Evolutionary conservation across 2,113 vertebrate genomes (phyloP).

Genomic region (Coracopsis vasa): DNA sequence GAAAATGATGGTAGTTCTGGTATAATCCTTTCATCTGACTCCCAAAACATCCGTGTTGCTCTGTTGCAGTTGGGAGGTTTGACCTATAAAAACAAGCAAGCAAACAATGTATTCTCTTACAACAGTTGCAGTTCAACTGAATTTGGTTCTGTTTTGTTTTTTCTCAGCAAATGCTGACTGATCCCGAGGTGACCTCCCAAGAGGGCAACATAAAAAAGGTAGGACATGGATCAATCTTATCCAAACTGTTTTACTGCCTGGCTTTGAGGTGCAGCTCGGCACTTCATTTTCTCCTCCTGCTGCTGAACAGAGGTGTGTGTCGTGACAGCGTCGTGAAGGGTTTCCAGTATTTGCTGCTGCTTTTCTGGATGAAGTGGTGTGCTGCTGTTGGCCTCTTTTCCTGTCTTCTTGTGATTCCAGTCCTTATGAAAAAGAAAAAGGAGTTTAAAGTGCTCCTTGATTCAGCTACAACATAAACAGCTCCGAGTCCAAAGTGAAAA

Average conservation of each 20-base stretch:
- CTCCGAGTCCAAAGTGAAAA: neutral
- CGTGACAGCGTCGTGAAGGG: fast-evolving
- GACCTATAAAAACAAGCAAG: neutral
- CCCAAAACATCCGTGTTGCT: fast-evolving
- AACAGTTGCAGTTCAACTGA: neutral
- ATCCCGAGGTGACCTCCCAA: conserved; percentile 82
- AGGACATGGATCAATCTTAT: conserved; percentile 38
- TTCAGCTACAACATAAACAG: neutral
- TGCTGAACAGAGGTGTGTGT: neutral
- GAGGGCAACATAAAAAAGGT: conserved; percentile 94
- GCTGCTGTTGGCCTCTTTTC: neutral
- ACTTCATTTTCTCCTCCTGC: neutral
- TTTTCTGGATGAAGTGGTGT: neutral
- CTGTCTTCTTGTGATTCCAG: neutral
- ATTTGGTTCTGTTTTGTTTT: neutral
- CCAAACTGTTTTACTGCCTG: neutral
- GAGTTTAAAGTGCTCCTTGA: neutral
- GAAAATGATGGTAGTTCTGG: fast-evolving
- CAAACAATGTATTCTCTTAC: neutral
- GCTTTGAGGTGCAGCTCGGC: neutral
- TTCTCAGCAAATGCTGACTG: conserved; percentile 85
- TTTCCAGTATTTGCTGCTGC: neutral
- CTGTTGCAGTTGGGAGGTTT: neutral
- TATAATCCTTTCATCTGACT: neutral
- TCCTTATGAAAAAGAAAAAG: conserved; percentile 7